Conservation (phyloP, 1,140 invertebrate species). For the Ceratosolen solmsi region DNA sequence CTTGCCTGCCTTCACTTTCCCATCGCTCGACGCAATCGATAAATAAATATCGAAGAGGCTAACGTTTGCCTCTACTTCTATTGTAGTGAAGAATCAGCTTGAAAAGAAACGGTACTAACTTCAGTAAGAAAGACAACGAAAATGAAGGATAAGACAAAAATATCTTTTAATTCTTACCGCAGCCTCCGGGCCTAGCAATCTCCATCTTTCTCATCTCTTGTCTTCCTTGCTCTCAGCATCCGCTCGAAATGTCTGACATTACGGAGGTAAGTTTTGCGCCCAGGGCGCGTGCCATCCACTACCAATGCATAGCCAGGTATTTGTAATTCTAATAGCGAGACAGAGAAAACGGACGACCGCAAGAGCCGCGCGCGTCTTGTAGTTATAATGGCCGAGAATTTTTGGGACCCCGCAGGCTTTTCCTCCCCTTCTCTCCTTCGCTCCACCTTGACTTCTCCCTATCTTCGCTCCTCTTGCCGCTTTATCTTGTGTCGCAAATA, state of each 20-base stretch:
- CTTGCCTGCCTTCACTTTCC: too few species aligned
- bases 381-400: conserved; percentile 38
- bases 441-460: background rate
- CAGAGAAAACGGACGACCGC: conserved; percentile 31
- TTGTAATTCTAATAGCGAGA: conserved; percentile 56
- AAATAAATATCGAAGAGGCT: background rate
- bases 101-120: background rate
- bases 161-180: conserved; percentile 7
- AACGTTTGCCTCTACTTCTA: background rate
- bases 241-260: conserved; percentile 49
- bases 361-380: background rate
- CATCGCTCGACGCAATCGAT: background rate
- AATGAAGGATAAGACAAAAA: background rate
- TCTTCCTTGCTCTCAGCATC: background rate
- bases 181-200: background rate
- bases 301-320: conserved; percentile 38
- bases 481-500: conserved; percentile 12
- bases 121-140: background rate
- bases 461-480: background rate
- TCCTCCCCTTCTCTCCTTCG: too few species aligned
- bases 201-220: background rate
- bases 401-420: conserved; percentile 6
- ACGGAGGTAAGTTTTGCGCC: conserved; percentile 50
- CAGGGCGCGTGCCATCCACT: conserved; percentile 53
- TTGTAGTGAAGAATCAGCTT: background rate